Evolutionary conservation across 2,888 invertebrate genomes (phyloP).

Genomic region (Aphodius granarius): DNA sequence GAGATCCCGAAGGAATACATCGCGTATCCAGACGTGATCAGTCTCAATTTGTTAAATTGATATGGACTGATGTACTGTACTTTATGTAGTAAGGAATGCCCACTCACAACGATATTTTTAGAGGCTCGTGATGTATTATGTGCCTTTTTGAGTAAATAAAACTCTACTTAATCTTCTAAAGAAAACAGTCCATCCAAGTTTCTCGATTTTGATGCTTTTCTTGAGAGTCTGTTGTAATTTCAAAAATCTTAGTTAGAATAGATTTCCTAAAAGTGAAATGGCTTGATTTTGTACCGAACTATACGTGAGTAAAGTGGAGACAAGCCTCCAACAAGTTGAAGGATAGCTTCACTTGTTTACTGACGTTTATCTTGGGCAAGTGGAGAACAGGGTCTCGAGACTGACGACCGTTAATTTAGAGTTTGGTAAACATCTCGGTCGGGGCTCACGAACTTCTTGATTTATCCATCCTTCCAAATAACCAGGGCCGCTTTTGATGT

Average conservation of each 20-base stretch:
- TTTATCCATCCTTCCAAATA: background rate
- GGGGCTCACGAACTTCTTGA: background rate
- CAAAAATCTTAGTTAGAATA: too few relatives aligned
- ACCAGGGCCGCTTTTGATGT: background rate
- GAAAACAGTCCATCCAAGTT: too few relatives aligned
- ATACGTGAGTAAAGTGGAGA: background rate
- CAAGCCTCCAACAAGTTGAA: background rate
- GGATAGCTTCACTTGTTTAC: background rate
- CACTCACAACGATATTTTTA: background rate
- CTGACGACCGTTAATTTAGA: background rate
- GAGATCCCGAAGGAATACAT: background rate
- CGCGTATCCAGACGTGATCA: slow-evolving; percentile 31
- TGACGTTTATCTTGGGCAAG: background rate
- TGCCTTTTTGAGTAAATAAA: too few relatives aligned
- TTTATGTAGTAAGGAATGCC: background rate
- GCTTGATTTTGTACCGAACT: too few relatives aligned
- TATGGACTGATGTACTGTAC: slow-evolving; percentile 35
- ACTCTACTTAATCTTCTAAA: too few relatives aligned
- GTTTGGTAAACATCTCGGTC: background rate
- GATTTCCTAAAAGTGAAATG: too few relatives aligned
- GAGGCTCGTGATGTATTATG: too few relatives aligned
- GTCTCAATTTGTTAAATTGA: slow-evolving; percentile 42
- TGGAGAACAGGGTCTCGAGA: background rate
- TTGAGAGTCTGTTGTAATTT: too few relatives aligned
- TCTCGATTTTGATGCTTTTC: too few relatives aligned